Base-by-base conservation (phyloP, 2,797 vertebrate species). In the Alouatta caraya region DNA sequence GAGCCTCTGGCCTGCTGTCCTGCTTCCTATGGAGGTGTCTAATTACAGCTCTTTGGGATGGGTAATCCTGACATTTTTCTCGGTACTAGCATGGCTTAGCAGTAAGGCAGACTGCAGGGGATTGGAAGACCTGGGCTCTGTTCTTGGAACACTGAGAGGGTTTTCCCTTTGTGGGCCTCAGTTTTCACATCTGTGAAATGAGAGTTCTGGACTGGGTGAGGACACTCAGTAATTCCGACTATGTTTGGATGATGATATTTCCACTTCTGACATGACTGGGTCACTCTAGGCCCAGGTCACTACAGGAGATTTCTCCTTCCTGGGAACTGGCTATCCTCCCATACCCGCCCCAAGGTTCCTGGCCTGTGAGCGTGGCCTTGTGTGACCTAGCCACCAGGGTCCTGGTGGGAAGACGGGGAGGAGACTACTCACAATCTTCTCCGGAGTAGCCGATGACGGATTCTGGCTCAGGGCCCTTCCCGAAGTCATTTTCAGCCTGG, bases 401-500 rank as follows among this genome's bases (percentile, higher is more conserved):
- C 44, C 19, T 2, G 3, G 48, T 24, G 7, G 8, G 64, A 21
- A 24, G 75, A 19, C 1, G 1, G 22, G 50, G 14, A 57, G 84
- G 61, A 30, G 21, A 64, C 48, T 97, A 99, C 99, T 99, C 98
- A 99, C 99, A 99, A 98, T 99, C 99, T 98, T 99, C 99, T 92
- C 99, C 99, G 0, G 99, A 99, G 39, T 99, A 99, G 64, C 99
- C 99, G 8, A 99, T 99, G 96, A 99, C 92, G 4, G 99, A 97
- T 44, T 99, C 99, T 0, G 99, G 99, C 98, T 99, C 99, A 0
- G 99, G 99, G 5, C 99, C 99, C 11, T 94, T 86, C 80, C 99
- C 99, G 28, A 99, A 99, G 86, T 99, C 99, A 0, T 99, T 99
- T 95, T 99, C 98, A 0, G 99, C 99, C 98, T 99, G 99, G 97